These are phyloP conservation scores for Microvelia longipes DNA, from an alignment of 1,140 invertebrate species.

Conservation along the genomic window DNA sequence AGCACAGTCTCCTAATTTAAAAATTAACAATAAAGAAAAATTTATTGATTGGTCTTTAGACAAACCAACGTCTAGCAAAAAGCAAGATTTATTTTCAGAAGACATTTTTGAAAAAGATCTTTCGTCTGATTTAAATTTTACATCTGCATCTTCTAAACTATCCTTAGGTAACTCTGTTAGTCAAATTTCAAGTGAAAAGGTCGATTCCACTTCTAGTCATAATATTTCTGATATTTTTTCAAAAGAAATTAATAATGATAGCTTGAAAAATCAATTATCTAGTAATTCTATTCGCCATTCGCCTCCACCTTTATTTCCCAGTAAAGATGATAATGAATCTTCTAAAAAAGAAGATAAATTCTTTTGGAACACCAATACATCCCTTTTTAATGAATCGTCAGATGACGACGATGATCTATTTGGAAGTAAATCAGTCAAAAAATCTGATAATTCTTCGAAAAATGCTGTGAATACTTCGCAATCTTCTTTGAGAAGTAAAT, in stretches of 20 bases:
- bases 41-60: too few species aligned
- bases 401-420: not conserved
- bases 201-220: not conserved
- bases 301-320: not conserved
- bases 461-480: not conserved
- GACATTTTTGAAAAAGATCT: too few species aligned
- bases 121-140: too few species aligned
- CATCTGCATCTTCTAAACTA: too few species aligned
- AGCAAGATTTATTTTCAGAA: too few species aligned
- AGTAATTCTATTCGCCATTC: not conserved
- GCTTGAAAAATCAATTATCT: not conserved
- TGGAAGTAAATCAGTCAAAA: not conserved
- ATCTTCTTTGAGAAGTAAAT: not conserved
- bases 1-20: too few species aligned
- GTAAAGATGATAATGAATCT: not conserved
- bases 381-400: not conserved
- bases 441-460: not conserved
- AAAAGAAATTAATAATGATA: not conserved
- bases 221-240: not conserved
- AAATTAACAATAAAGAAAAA: too few species aligned
- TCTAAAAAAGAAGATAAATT: not conserved
- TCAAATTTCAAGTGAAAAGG: not conserved
- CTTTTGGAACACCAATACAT: not conserved
- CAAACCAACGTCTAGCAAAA: too few species aligned
- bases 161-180: not conserved